Percentiles rank a stretch among this genome's conserved stretches.
Evolutionary conservation across 2,888 invertebrate species (phyloP).

Genomic region (Acleris literana): DNA sequence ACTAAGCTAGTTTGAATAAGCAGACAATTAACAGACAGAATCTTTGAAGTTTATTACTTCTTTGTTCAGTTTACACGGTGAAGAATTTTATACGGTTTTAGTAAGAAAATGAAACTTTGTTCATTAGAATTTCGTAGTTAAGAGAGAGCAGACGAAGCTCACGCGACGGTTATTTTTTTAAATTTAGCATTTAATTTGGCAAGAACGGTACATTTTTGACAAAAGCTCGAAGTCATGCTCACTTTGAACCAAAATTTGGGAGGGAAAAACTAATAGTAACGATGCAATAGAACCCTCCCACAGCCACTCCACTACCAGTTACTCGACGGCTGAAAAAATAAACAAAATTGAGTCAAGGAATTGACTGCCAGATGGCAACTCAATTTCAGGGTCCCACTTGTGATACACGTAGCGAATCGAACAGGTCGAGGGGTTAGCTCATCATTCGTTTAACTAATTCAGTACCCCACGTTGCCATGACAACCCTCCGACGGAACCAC

Average conservation of each 20-base stretch:
- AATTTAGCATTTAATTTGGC: conserved; percentile 2
- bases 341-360: conserved; percentile 28
- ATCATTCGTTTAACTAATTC: conserved; percentile 76
- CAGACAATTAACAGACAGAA: conserved; percentile 45
- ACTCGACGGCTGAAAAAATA: conserved; percentile 22
- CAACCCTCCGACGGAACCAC: conserved; percentile 61
- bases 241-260: no score
- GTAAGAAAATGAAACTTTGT: conserved; percentile 50
- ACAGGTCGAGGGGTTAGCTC: conserved; percentile 57
- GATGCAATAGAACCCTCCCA: neutral
- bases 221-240: neutral
- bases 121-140: conserved; percentile 8
- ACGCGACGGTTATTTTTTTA: neutral
- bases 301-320: conserved; percentile 7
- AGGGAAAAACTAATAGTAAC: no score
- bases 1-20: conserved; percentile 49
- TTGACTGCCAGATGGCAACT: conserved; percentile 22
- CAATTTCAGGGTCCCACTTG: conserved; percentile 30
- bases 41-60: conserved; percentile 51
- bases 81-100: neutral
- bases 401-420: conserved; percentile 41
- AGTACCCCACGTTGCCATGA: conserved; percentile 63
- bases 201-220: neutral
- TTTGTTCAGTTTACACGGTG: conserved; percentile 45
- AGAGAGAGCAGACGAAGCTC: neutral